phyloP scores from a whole-genome alignment of 2,113 vertebrate genomes.

The Euleptes europaea region DNA sequence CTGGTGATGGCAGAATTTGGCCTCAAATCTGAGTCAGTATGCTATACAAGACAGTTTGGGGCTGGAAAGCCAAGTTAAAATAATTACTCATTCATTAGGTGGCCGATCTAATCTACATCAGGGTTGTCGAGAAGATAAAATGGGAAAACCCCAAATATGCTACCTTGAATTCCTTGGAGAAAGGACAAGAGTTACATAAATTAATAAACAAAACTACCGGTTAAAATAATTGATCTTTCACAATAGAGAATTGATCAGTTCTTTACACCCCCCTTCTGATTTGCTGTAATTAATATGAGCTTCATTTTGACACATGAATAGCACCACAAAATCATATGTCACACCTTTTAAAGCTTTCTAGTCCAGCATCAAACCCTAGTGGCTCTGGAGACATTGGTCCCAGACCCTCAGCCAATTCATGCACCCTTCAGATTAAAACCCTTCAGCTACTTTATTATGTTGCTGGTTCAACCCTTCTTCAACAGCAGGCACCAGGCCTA shows the following conservation, averaged over 20 bases:
- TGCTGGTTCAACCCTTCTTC: too few species aligned
- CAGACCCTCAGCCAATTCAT: background rate
- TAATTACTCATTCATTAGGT: background rate
- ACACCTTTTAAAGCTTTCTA: background rate
- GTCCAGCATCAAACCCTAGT: background rate
- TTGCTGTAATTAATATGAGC: background rate
- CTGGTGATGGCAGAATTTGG: background rate
- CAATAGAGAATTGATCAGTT: background rate
- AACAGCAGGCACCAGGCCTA: background rate
- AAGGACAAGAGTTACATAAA: background rate
- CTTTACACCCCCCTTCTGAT: background rate
- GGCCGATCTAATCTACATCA: background rate
- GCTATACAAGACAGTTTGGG: background rate
- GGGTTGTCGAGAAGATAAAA: background rate
- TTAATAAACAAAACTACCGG: background rate
- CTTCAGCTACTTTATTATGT: background rate
- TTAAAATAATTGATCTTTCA: background rate
- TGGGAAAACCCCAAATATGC: background rate
- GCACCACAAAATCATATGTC: background rate
- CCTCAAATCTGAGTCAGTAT: accelerated
- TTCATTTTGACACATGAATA: background rate
- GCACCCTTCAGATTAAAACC: background rate
- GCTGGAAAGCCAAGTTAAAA: background rate
- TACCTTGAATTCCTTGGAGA: background rate
- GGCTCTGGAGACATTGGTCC: background rate